Percentiles rank a stretch among this genome's conserved stretches.
Evolutionary conservation across 2,797 vertebrate species (phyloP).

Genomic region (Gorsachius magnificus): DNA sequence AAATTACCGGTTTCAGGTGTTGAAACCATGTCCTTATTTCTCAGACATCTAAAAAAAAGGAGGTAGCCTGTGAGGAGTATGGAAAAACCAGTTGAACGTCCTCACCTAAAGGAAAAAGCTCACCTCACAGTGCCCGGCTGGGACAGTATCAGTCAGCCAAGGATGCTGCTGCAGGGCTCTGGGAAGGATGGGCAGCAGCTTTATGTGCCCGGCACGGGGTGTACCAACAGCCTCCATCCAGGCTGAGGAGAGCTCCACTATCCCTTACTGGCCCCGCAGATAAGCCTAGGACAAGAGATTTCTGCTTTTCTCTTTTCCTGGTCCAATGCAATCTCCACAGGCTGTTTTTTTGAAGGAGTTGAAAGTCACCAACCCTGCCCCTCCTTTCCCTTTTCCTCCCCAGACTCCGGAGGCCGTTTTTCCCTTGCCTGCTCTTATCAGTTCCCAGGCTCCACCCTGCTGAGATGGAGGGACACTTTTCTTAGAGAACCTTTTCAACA

Average conservation of each 20-base stretch:
- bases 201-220: fast-evolving
- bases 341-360: background rate
- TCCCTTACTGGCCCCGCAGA: background rate
- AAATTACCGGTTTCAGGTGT: background rate
- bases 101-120: background rate
- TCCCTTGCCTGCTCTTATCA: background rate
- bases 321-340: background rate
- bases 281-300: background rate
- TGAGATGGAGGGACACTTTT: background rate
- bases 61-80: background rate
- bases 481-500: background rate
- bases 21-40: background rate
- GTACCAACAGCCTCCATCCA: background rate
- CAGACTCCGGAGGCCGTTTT: background rate
- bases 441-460: constrained; percentile 12
- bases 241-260: background rate
- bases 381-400: constrained; percentile 46
- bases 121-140: background rate
- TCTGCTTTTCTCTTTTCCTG: background rate
- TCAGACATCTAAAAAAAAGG: background rate
- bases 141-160: background rate
- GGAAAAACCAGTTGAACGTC: background rate
- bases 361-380: background rate
- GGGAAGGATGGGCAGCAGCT: background rate
- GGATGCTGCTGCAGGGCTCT: background rate